Percentiles rank a stretch among this genome's conserved stretches.
These are phyloP conservation scores for Natator depressus DNA, from an alignment of 2,113 vertebrate genomes.

Conservation along the genomic window DNA sequence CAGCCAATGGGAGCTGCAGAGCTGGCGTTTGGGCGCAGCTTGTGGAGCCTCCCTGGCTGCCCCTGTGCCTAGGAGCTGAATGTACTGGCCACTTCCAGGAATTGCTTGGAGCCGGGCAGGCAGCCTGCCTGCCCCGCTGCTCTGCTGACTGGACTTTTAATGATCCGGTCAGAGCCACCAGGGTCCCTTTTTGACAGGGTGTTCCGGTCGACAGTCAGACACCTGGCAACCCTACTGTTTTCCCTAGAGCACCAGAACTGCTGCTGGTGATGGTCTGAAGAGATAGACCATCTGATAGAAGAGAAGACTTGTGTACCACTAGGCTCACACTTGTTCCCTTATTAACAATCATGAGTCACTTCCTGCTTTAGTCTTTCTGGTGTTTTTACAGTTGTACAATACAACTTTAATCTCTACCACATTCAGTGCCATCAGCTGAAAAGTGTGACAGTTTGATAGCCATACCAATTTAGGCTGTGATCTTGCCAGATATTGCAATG, in stretches of 20 bases:
- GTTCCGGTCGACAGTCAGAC: too few species aligned
- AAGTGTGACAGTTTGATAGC: not conserved
- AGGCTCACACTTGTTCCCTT: not conserved
- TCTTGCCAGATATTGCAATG: not conserved
- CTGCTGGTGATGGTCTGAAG: not conserved
- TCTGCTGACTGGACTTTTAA: too few species aligned
- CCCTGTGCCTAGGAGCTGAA: too few species aligned
- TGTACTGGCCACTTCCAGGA: too few species aligned
- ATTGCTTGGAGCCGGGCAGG: too few species aligned
- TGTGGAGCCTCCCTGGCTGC: too few species aligned
- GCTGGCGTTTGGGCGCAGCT: too few species aligned
- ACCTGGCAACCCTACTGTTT: too few species aligned
- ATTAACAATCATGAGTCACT: not conserved
- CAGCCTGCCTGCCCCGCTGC: too few species aligned
- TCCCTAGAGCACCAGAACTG: not conserved
- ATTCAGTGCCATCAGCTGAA: not conserved
- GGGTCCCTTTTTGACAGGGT: too few species aligned
- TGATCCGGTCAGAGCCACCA: too few species aligned
- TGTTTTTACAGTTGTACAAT: not conserved
- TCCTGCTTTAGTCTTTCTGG: not conserved
- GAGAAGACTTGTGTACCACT: not conserved
- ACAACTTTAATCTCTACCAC: not conserved
- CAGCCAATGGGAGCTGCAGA: too few species aligned
- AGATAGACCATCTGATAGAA: not conserved
- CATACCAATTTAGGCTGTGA: not conserved